phyloP scores from a whole-genome alignment of 2,797 vertebrate genomes.

The Coreius guichenoti region DNA sequence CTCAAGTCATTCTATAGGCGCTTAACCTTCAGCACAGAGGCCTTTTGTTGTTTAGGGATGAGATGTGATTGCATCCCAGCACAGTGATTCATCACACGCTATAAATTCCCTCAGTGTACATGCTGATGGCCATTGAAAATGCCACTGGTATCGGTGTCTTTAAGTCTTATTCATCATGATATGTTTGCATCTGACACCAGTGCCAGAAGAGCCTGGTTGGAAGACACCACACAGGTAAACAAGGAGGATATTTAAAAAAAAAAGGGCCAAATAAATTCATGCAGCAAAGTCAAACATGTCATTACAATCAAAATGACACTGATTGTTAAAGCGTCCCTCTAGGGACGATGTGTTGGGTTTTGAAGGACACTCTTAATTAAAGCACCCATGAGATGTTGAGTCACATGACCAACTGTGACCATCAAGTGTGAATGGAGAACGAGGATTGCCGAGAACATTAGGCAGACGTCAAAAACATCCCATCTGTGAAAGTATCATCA shows the following conservation, averaged over 20 bases:
- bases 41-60: conserved; percentile 39
- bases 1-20: conserved; percentile 45
- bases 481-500: conserved; percentile 32
- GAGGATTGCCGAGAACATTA: conserved; percentile 54
- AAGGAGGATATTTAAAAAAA: not conserved
- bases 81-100: conserved; percentile 47
- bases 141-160: conserved; percentile 48
- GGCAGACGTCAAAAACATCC: conserved; percentile 62
- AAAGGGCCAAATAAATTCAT: not conserved
- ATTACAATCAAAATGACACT: not conserved
- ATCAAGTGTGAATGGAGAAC: conserved; percentile 15
- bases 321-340: conserved; percentile 4
- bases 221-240: conserved; percentile 24
- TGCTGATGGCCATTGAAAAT: conserved; percentile 45
- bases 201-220: not conserved
- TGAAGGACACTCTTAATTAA: conserved; percentile 21
- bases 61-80: conserved; percentile 50
- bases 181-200: conserved; percentile 15
- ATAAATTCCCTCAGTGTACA: conserved; percentile 35
- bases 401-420: not conserved
- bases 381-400: conserved; percentile 1
- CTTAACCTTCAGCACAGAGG: conserved; percentile 56
- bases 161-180: conserved; percentile 52
- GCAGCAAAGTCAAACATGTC: not conserved
- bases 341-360: not conserved